phyloP scores from a whole-genome alignment of 2,113 vertebrate species.

The Ramphastos sulfuratus region DNA sequence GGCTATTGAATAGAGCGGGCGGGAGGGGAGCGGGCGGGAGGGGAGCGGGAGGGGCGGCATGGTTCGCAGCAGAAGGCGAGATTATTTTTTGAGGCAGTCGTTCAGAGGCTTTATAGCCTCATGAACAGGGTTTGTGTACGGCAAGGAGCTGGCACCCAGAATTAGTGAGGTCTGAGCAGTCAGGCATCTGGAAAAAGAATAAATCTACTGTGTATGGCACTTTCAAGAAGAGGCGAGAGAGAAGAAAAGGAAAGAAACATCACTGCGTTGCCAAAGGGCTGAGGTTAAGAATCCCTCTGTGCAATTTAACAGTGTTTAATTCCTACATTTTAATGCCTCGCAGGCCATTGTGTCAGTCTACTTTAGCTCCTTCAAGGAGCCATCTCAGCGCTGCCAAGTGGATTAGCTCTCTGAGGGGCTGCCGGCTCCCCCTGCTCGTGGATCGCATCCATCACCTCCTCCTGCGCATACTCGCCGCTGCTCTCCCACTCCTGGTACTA shows the following conservation, averaged over 20 bases:
- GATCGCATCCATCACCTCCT: neutral
- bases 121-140: neutral
- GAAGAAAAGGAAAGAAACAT: constrained; percentile 34
- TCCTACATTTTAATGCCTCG: constrained; percentile 64
- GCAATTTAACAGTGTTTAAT: constrained; percentile 68
- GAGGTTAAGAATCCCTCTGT: constrained; percentile 64
- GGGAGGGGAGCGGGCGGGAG: neutral
- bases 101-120: neutral
- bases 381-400: constrained; percentile 19
- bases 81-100: neutral
- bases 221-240: neutral
- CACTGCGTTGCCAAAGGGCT: constrained; percentile 57
- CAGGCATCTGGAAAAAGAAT: neutral
- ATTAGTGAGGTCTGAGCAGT: neutral
- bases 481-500: neutral
- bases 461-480: neutral
- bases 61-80: neutral
- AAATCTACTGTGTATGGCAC: neutral
- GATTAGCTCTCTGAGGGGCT: constrained; percentile 37
- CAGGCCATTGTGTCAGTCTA: constrained; percentile 59
- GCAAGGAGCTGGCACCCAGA: neutral
- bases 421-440: neutral
- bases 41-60: neutral
- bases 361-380: constrained; percentile 43
- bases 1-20: neutral